phyloP scores from a whole-genome alignment of 2,797 vertebrate species.

The Triplophysa bombifrons region DNA sequence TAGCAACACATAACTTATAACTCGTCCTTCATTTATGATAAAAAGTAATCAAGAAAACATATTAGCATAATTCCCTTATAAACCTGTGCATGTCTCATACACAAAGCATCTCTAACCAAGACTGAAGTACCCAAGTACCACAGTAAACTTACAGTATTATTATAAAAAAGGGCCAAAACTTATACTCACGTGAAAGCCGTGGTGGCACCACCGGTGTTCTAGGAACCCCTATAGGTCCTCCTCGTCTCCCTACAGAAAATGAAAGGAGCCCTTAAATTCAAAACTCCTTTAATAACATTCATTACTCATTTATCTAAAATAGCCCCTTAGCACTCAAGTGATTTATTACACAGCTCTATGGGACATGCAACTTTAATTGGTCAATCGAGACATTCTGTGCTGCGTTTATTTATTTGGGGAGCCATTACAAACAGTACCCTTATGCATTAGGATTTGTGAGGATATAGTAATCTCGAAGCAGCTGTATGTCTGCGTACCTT shows the following conservation, averaged over 20 bases:
- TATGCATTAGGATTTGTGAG: neutral
- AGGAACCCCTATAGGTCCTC: slow-evolving; percentile 68
- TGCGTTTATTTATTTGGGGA: neutral
- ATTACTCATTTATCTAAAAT: neutral
- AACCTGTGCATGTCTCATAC: neutral
- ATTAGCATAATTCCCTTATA: slow-evolving; percentile 9
- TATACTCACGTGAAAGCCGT: slow-evolving; percentile 89
- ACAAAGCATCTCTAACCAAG: neutral
- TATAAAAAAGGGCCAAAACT: neutral
- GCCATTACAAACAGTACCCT: neutral
- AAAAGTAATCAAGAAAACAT: slow-evolving; percentile 57
- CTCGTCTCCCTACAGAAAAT: slow-evolving; percentile 75
- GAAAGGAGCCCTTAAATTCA: neutral
- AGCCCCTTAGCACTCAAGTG: neutral
- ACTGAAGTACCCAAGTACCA: neutral
- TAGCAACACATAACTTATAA: slow-evolving; percentile 69
- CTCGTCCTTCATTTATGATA: slow-evolving; percentile 72
- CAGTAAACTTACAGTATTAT: neutral
- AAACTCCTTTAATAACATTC: neutral
- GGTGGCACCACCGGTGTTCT: slow-evolving; percentile 82
- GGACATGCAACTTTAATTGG: neutral
- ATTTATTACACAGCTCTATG: neutral
- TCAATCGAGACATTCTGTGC: neutral
- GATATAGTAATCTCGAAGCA: neutral
- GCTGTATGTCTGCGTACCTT: slow-evolving; percentile 61